phyloP scores from a whole-genome alignment of 2,797 vertebrate genomes.

The Rhinoraja longicauda region DNA sequence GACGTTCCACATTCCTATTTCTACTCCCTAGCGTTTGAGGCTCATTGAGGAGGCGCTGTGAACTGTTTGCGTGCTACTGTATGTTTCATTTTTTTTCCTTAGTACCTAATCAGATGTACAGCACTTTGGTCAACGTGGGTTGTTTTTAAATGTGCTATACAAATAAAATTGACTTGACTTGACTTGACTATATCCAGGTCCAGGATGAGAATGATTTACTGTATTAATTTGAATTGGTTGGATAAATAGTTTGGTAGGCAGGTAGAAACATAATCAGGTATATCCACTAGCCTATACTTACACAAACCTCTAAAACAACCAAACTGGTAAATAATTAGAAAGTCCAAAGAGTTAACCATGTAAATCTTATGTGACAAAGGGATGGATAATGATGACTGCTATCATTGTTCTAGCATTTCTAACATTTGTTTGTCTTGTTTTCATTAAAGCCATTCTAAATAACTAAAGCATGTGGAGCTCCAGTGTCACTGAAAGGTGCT shows the following conservation, averaged over 20 bases:
- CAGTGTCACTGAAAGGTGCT: not conserved
- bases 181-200: not conserved
- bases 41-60: too few relatives aligned
- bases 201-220: not conserved
- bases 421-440: conserved; percentile 27
- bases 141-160: too few relatives aligned
- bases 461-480: conserved; percentile 17
- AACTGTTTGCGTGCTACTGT: too few relatives aligned
- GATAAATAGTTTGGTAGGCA: not conserved
- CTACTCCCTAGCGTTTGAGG: too few relatives aligned
- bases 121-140: too few relatives aligned
- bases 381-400: not conserved
- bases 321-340: not conserved
- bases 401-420: not conserved
- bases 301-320: not conserved
- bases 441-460: conserved; percentile 4
- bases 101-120: too few relatives aligned
- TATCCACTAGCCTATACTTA: not conserved
- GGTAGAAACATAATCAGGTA: not conserved
- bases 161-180: too few relatives aligned
- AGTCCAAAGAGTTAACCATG: not conserved
- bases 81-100: too few relatives aligned
- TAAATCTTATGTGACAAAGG: not conserved
- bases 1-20: not conserved
- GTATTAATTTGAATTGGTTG: not conserved